Evolutionary conservation across 1,140 invertebrate genomes (phyloP).

Genomic region (Drosophila saltans): DNA sequence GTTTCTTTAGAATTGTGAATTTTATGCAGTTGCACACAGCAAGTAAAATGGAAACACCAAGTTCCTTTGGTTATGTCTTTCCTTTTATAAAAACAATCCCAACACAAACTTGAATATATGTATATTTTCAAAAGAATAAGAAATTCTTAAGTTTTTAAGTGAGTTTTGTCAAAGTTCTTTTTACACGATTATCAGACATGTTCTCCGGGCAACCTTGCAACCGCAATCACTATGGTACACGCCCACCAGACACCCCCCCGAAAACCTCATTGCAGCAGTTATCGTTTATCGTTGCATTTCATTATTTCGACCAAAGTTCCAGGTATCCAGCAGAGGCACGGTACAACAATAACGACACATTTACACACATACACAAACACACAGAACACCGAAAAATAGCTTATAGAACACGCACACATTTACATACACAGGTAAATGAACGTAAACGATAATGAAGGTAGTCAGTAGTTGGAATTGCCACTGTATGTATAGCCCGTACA

Average conservation of each 20-base stretch:
- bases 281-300: constrained; percentile 18
- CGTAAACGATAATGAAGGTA: constrained; percentile 39
- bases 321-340: background rate
- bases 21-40: too few species aligned
- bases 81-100: too few species aligned
- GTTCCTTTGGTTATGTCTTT: too few species aligned
- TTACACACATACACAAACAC: constrained; percentile 36
- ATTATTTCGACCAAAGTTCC: constrained; percentile 12
- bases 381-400: constrained; percentile 24
- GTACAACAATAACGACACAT: constrained; percentile 2
- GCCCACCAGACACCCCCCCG: background rate
- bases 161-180: constrained; percentile 1
- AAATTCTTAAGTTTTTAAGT: constrained; percentile 1
- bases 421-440: constrained; percentile 29
- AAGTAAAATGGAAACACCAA: too few species aligned
- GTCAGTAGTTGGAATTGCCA: constrained; percentile 5
- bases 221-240: background rate
- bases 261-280: constrained; percentile 9
- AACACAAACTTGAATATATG: too few species aligned
- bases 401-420: constrained; percentile 30
- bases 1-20: too few species aligned
- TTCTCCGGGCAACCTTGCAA: constrained; percentile 2
- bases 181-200: constrained; percentile 12
- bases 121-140: background rate
- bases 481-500: constrained; percentile 24